These are phyloP conservation scores for Parotia lawesii DNA, from an alignment of 2,113 vertebrate genomes.

Conservation along the genomic window DNA sequence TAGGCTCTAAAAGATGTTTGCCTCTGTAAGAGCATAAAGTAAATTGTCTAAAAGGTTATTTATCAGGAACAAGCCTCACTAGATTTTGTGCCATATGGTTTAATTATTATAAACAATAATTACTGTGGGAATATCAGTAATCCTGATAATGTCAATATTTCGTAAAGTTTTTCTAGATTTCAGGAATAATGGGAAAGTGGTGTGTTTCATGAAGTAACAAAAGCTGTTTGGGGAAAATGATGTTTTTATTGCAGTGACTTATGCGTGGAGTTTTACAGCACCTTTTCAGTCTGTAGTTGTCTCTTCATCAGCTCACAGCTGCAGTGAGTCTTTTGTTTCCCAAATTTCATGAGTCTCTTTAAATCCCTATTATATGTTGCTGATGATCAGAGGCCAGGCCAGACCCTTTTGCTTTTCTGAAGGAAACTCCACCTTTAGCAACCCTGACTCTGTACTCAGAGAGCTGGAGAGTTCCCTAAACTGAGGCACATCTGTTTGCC, in stretches of 20 bases:
- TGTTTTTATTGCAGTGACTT: background rate
- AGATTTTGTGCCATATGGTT: background rate
- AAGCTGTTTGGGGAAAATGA: background rate
- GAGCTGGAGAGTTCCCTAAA: background rate
- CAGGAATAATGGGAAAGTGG: background rate
- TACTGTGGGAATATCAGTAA: background rate
- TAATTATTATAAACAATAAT: background rate
- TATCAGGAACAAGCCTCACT: background rate
- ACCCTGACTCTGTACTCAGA: background rate
- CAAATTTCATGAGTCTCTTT: background rate
- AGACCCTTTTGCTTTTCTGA: background rate
- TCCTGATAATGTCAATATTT: background rate
- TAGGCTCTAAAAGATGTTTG: background rate
- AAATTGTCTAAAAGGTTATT: background rate
- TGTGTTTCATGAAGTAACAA: background rate
- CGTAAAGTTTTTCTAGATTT: background rate
- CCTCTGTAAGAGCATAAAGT: background rate
- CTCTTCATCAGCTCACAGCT: background rate
- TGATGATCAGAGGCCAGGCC: background rate
- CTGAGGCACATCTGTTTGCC: background rate
- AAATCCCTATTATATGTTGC: background rate
- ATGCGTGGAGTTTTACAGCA: background rate
- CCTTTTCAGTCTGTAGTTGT: background rate
- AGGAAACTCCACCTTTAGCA: background rate
- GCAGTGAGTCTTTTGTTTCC: background rate